These are phyloP conservation scores for Silurus asotus DNA, from an alignment of 2,113 vertebrate species.

Conservation along the genomic window DNA sequence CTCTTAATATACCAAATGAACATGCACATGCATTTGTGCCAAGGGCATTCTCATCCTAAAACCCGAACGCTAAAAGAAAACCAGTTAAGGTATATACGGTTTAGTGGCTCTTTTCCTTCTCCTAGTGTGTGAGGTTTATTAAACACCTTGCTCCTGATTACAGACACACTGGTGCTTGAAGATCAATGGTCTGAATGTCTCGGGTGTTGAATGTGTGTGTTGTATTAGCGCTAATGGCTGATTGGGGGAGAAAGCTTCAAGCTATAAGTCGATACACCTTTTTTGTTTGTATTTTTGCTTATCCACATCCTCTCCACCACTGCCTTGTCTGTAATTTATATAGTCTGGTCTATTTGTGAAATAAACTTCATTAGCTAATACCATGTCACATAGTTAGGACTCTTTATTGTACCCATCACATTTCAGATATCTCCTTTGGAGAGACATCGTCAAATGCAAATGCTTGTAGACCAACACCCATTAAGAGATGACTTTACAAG, in stretches of 20 bases:
- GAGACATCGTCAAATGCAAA: conserved; percentile 45
- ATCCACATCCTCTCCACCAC: conserved; percentile 39
- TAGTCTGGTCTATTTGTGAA: conserved; percentile 56
- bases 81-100: conserved; percentile 80
- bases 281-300: conserved; percentile 50
- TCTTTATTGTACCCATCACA: conserved; percentile 33
- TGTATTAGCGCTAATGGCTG: conserved; percentile 4
- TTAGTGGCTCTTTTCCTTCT: conserved; percentile 55
- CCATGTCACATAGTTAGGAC: conserved; percentile 22
- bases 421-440: conserved; percentile 37
- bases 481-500: conserved; percentile 51
- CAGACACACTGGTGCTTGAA: conserved; percentile 64
- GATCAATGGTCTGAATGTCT: conserved; percentile 64
- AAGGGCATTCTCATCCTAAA: conserved; percentile 82
- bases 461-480: conserved; percentile 33
- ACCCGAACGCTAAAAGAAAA: conserved; percentile 80
- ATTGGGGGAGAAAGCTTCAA: conserved; percentile 4
- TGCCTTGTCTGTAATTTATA: conserved; percentile 55
- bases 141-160: conserved; percentile 72
- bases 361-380: conserved; percentile 62
- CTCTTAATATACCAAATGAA: conserved; percentile 95
- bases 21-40: conserved; percentile 92
- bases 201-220: conserved; percentile 26
- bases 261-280: conserved; percentile 37
- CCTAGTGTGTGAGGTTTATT: conserved; percentile 72